Conservation (phyloP, 2,888 invertebrate species). For the Lasioglossum leucozonium region DNA sequence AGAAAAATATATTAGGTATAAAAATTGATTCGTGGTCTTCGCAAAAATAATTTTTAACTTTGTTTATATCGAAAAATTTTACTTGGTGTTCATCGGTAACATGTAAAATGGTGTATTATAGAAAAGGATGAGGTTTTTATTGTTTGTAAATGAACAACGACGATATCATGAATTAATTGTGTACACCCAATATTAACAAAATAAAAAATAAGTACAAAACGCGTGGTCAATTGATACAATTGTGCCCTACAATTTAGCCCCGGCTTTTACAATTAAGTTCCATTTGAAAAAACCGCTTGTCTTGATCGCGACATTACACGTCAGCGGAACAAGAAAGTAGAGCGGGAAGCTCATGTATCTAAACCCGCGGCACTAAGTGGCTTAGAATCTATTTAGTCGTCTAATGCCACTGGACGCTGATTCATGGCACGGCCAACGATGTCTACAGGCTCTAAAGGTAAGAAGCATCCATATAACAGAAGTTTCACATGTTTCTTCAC, state of each 20-base stretch:
- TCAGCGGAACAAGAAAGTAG: background rate
- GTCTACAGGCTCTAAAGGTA: background rate
- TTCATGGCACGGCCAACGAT: background rate
- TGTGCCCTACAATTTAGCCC: background rate
- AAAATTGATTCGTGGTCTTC: too few relatives aligned
- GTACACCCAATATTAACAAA: background rate
- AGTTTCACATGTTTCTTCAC: background rate
- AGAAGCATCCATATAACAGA: background rate
- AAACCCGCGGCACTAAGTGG: background rate
- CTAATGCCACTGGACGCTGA: background rate
- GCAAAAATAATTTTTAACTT: too few relatives aligned
- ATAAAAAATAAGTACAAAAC: background rate
- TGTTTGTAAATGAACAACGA: background rate
- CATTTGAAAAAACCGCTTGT: background rate
- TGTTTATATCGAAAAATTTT: too few relatives aligned
- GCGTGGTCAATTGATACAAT: too few relatives aligned
- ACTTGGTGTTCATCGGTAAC: too few relatives aligned
- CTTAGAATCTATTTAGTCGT: background rate
- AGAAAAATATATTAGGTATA: too few relatives aligned
- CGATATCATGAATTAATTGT: background rate
- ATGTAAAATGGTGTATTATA: too few relatives aligned
- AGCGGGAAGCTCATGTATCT: background rate
- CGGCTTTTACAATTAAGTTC: background rate
- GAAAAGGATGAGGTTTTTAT: too few relatives aligned
- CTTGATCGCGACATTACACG: background rate